A percentile compares a stretch with the other conserved stretches of the same genome.
These are phyloP conservation scores for Achatina immaculata DNA, from an alignment of 1,140 invertebrate species.

Conservation along the genomic window DNA sequence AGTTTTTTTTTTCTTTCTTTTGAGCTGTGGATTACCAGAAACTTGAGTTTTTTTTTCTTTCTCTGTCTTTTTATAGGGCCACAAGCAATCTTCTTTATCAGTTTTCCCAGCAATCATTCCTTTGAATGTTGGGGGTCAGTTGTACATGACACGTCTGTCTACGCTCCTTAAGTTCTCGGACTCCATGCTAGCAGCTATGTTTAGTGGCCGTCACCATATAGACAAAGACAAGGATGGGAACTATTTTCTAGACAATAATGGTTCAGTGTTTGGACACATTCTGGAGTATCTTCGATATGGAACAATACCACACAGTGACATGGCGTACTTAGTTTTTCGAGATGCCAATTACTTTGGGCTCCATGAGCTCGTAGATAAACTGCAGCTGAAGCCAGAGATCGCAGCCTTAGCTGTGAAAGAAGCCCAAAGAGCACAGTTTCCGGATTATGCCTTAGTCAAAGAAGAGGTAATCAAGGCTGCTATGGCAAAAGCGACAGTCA, in stretches of 20 bases:
- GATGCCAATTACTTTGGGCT: constrained; percentile 67
- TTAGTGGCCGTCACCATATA: constrained; percentile 67
- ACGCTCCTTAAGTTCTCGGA: constrained; percentile 66
- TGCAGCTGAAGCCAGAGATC: constrained; percentile 58
- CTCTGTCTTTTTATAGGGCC: background rate
- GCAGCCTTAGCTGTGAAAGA: constrained; percentile 56
- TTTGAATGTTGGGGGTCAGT: constrained; percentile 67
- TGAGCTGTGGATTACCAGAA: no score
- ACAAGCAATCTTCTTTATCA: background rate
- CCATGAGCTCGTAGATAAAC: constrained; percentile 54
- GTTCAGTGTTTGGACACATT: constrained; percentile 59
- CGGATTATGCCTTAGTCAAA: constrained; percentile 56
- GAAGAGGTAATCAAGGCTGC: constrained; percentile 54
- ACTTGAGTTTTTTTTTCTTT: background rate
- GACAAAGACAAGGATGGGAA: constrained; percentile 66
- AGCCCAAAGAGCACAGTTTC: constrained; percentile 61
- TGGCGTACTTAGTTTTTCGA: constrained; percentile 54
- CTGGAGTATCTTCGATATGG: constrained; percentile 65
- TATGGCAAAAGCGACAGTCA: constrained; percentile 58
- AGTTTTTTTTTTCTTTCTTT: no score
- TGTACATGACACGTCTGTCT: constrained; percentile 65
- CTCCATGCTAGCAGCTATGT: constrained; percentile 70
- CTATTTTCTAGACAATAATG: constrained; percentile 67
- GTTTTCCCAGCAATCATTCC: constrained; percentile 60
- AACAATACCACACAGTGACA: constrained; percentile 55